Conservation (phyloP, 1,140 invertebrate genomes). For the Holotrichia oblita region DNA sequence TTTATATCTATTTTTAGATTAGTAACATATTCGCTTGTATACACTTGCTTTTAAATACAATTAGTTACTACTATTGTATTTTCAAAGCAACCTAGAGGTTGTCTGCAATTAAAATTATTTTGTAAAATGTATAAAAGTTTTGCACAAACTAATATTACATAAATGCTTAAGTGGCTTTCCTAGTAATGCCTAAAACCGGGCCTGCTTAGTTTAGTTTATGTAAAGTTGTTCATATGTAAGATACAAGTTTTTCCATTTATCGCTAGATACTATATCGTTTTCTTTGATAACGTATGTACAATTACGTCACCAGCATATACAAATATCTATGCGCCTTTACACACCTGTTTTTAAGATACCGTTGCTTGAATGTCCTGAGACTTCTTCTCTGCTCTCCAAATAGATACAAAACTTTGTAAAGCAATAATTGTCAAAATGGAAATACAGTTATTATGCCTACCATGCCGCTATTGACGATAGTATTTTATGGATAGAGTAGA, state of each 20-base stretch:
- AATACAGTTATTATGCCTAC: conserved; percentile 34
- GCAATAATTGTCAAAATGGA: conserved; percentile 35
- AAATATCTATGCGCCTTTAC: background rate
- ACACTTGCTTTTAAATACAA: too few relatives aligned
- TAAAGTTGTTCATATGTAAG: background rate
- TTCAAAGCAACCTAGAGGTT: too few relatives aligned
- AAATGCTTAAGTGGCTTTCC: background rate
- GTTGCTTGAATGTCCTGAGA: conserved; percentile 18
- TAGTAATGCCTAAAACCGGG: background rate
- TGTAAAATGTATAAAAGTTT: too few relatives aligned
- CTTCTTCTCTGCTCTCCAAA: conserved; percentile 11
- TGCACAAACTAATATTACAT: too few relatives aligned
- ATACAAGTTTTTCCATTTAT: conserved; percentile 29
- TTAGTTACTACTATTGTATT: too few relatives aligned
- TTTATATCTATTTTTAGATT: too few relatives aligned
- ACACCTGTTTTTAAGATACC: conserved; percentile 25
- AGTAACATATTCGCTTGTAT: too few relatives aligned
- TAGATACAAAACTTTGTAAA: conserved; percentile 27
- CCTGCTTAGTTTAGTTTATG: background rate
- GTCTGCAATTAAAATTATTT: too few relatives aligned
- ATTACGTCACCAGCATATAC: background rate
- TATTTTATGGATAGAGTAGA: conserved; percentile 26
- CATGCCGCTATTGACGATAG: background rate
- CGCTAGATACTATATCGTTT: background rate
- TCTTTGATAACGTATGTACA: conserved; percentile 10